phyloP scores from a whole-genome alignment of 2,113 vertebrate species.

The Peromyscus californicus region DNA sequence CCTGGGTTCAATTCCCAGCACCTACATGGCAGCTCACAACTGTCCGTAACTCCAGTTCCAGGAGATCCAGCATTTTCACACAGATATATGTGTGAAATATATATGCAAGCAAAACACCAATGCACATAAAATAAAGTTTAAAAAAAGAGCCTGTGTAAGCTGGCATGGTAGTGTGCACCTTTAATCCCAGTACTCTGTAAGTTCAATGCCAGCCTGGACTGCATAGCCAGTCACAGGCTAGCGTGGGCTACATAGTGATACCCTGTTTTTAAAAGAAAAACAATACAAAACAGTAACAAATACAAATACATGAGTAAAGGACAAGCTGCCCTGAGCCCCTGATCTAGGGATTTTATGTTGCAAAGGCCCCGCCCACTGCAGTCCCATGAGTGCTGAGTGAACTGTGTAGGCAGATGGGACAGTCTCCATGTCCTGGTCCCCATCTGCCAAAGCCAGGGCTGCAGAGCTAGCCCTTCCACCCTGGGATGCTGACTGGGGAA shows the following conservation, averaged over 20 bases:
- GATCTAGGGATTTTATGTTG: no score
- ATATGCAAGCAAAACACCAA: background rate
- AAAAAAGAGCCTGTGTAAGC: background rate
- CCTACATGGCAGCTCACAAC: background rate
- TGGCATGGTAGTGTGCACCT: no score
- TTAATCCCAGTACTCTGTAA: background rate
- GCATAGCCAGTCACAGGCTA: background rate
- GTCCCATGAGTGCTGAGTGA: fast-evolving
- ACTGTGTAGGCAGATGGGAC: fast-evolving
- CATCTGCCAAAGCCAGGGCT: background rate
- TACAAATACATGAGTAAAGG: background rate
- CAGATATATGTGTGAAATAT: background rate
- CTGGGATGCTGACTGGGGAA: no score
- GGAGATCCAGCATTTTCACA: background rate
- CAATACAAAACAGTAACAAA: background rate
- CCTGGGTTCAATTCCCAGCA: background rate
- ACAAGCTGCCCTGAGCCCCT: background rate
- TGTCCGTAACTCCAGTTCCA: background rate
- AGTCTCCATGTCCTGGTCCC: fast-evolving
- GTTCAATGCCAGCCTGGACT: background rate
- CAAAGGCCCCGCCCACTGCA: background rate
- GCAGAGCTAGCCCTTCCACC: background rate
- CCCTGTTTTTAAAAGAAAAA: background rate
- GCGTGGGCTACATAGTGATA: background rate
- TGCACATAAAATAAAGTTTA: background rate